A percentile compares a stretch with the other conserved stretches of the same genome.
phyloP scores from a whole-genome alignment of 2,113 vertebrate species.

The Mustelus asterias region DNA sequence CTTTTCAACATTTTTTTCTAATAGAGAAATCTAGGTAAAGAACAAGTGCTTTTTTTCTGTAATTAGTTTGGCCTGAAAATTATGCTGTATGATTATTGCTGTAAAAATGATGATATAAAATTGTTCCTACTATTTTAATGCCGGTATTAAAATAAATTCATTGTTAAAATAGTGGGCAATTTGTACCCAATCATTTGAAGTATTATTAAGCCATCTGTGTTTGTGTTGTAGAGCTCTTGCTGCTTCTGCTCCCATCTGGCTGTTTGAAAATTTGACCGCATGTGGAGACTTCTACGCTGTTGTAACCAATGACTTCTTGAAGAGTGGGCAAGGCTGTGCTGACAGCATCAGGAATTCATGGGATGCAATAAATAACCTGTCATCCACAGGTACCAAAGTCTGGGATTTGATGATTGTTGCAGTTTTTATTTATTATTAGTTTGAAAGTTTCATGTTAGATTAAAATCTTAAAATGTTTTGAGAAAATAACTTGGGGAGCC shows the following conservation, averaged over 20 bases:
- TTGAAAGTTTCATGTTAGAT: neutral
- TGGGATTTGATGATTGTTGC: neutral
- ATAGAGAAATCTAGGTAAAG: neutral
- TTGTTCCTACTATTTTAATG: neutral
- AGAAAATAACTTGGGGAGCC: neutral
- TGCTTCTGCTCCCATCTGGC: slow-evolving; percentile 89
- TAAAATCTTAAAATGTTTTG: neutral
- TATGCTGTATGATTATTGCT: neutral
- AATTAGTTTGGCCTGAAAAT: neutral
- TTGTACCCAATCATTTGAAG: neutral
- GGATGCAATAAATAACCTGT: slow-evolving; percentile 68
- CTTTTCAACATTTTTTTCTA: neutral
- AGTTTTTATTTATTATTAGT: neutral
- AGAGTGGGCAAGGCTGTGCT: slow-evolving; percentile 66
- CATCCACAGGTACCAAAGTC: slow-evolving; percentile 63
- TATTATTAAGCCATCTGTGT: neutral
- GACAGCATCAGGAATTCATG: slow-evolving; percentile 76
- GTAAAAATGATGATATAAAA: neutral
- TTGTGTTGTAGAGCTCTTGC: slow-evolving; percentile 74
- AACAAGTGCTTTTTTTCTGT: neutral
- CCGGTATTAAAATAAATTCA: neutral
- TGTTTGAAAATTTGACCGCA: slow-evolving; percentile 74
- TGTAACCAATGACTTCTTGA: slow-evolving; percentile 77
- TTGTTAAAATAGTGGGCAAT: neutral
- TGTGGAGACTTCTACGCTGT: slow-evolving; percentile 75